Evolutionary conservation across 1,140 invertebrate species (phyloP).

Genomic region (Phortica variegata): DNA sequence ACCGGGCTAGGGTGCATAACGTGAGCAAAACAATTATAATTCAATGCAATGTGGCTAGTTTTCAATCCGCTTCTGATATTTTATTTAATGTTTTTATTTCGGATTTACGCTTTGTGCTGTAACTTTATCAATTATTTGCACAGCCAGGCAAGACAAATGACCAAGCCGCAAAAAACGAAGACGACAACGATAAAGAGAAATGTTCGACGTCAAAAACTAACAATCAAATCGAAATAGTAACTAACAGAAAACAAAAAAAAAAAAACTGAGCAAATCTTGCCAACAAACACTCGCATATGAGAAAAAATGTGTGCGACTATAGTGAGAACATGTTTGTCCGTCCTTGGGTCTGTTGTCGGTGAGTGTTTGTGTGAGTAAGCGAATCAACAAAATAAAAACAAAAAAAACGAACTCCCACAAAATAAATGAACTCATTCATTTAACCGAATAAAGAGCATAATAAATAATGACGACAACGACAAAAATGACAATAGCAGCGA

Average conservation of each 20-base stretch:
- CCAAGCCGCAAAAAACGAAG: neutral
- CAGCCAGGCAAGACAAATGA: neutral
- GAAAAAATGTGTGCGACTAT: constrained; percentile 8
- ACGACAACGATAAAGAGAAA: neutral
- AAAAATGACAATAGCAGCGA: too few relatives aligned
- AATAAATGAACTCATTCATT: too few relatives aligned
- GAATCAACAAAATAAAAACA: too few relatives aligned
- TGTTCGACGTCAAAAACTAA: constrained; percentile 14
- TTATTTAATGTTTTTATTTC: neutral
- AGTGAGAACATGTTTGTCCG: neutral
- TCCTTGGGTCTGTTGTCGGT: constrained; percentile 1
- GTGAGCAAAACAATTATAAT: too few relatives aligned
- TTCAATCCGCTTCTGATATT: neutral
- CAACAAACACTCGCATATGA: too few relatives aligned
- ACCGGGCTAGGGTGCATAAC: too few relatives aligned
- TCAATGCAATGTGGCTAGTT: too few relatives aligned
- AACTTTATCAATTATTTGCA: constrained; percentile 2
- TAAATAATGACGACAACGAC: too few relatives aligned
- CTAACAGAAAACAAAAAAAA: constrained; percentile 10
- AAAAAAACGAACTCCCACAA: too few relatives aligned
- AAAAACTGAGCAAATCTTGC: constrained; percentile 13
- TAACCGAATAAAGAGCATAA: too few relatives aligned
- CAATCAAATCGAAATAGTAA: constrained; percentile 9
- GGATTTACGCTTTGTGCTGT: constrained; percentile 1
- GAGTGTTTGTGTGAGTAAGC: neutral